Evolutionary conservation across 2,113 vertebrate genomes (phyloP), one percentile per base, ranked within the genome.

Genomic region (Ochotona princeps): DNA sequence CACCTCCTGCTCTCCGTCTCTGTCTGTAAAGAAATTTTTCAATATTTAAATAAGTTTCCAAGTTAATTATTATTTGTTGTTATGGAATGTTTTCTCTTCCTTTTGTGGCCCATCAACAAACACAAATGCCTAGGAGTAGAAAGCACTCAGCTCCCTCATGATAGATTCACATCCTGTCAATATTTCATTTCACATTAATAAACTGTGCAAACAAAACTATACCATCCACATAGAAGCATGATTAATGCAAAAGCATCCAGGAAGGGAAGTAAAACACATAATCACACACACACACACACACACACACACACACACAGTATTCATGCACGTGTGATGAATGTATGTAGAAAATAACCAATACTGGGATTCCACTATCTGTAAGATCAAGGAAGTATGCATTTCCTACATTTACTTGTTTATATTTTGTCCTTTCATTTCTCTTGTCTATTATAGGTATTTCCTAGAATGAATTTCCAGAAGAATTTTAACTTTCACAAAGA

Each of bases 1-100:
- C 18, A 13, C 18, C 54, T 57, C 54, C 17, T 17, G 4, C 54
- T 57, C 54, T 57, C 54, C 17, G 3, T 57, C 54, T 57, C 14
- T 57, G 14, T 57, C 54, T 57, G 14, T 18, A 44, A 44, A 44
- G 38, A 44, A 44, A 17, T 18, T 20, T 18, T 57, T 18, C 18
- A 18, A 57, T 57, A 57, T 57, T 57, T 57, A 78, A 66, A 44
- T 14, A 49, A 8, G 14, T 11, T n/a, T 65, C 61, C 25, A 70
- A 63, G 69, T 87, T 30, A 51, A 89, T 92, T 82, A 65, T 79
- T 38, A 32, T 15, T 91, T 90, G 4, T 61, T 76, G 32, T 67
- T 80, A 69, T 28, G 44, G 88, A 74, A 4, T 81, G 25, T 6
- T 7, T 70, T 57, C 38, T 44, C 6, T 57, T 35, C 73, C 8